These are phyloP conservation scores for Corydoras sp. DNA, from an alignment of 2,113 vertebrate genomes.

Conservation along the genomic window DNA sequence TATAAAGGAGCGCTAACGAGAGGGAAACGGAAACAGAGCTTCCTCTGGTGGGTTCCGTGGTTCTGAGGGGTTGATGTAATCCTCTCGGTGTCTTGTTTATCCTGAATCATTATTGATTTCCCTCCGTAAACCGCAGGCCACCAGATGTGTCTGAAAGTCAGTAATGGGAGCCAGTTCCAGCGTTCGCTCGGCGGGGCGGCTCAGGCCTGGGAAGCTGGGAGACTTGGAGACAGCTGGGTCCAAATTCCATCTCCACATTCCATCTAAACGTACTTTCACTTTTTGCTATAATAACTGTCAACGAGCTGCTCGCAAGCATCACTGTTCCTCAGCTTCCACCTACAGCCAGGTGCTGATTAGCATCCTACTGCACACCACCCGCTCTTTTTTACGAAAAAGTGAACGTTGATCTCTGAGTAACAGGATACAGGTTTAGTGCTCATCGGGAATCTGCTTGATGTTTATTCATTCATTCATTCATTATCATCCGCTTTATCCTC, in stretches of 20 bases:
- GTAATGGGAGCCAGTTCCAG: conserved; percentile 42
- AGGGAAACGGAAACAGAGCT: neutral
- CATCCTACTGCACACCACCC: no score
- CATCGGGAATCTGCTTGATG: no score
- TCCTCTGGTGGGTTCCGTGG: neutral
- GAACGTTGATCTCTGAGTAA: no score
- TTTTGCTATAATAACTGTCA: neutral
- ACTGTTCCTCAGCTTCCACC: no score
- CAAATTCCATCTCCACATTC: neutral
- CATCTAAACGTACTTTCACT: neutral
- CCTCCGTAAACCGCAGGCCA: conserved; percentile 30
- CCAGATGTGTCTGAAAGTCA: conserved; percentile 45
- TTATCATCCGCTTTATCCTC: no score
- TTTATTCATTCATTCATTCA: no score
- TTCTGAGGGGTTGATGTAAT: conserved; percentile 33
- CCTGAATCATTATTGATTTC: conserved; percentile 51
- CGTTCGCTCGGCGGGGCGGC: conserved; percentile 18
- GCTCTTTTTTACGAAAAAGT: no score
- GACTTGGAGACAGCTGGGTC: neutral
- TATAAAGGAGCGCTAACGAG: neutral
- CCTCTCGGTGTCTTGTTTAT: conserved; percentile 48
- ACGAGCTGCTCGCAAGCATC: neutral
- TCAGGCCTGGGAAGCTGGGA: neutral
- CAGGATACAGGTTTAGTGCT: no score
- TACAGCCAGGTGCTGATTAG: no score